Conservation (phyloP, 2,888 invertebrate genomes). For the Keiferia lycopersicella region DNA sequence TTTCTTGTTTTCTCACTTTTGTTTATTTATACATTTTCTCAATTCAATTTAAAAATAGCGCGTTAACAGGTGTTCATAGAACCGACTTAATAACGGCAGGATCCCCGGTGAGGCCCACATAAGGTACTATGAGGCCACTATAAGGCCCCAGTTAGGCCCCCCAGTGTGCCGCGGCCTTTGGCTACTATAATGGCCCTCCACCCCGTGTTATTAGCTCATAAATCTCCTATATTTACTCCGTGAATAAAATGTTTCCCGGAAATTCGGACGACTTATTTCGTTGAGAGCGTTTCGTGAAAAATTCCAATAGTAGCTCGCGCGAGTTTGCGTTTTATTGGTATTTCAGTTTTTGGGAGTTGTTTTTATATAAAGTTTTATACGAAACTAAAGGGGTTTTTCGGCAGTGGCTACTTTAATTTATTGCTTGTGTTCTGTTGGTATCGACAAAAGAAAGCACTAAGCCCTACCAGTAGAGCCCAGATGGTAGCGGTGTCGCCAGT, state of each 20-base stretch:
- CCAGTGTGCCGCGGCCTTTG: conserved; percentile 24
- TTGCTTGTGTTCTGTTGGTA: too few relatives aligned
- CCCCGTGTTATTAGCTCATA: conserved; percentile 31
- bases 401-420: too few relatives aligned
- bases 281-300: conserved; percentile 16
- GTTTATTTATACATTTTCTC: background rate
- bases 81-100: conserved; percentile 34
- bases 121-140: conserved; percentile 20
- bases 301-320: background rate
- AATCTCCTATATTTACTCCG: conserved; percentile 32
- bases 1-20: too few relatives aligned
- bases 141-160: conserved; percentile 13
- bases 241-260: conserved; percentile 29
- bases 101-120: conserved; percentile 24
- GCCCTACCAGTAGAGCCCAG: too few relatives aligned
- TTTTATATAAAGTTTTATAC: background rate
- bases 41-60: too few relatives aligned
- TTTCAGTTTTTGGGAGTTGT: background rate
- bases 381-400: too few relatives aligned
- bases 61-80: conserved; percentile 31
- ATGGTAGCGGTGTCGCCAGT: too few relatives aligned
- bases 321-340: conserved; percentile 9
- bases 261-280: conserved; percentile 22
- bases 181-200: conserved; percentile 26
- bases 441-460: too few relatives aligned